phyloP scores from a whole-genome alignment of 2,113 vertebrate species.

The Plecotus auritus region DNA sequence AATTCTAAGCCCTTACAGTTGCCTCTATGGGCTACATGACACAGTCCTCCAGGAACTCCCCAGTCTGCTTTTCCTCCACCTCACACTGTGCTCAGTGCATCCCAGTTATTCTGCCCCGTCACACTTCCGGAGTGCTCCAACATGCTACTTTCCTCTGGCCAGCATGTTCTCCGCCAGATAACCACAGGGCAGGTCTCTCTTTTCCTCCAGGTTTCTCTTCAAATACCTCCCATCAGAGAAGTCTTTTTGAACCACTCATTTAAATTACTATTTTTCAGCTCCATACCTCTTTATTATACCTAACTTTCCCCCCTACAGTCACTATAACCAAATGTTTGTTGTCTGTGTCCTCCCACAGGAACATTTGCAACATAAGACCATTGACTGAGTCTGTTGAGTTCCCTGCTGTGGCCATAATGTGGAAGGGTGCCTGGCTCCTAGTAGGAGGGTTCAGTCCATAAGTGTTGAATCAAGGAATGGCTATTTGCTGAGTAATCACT shows the following conservation, averaged over 20 bases:
- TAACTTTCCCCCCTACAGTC: neutral
- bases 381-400: neutral
- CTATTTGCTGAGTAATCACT: neutral
- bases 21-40: fast-evolving
- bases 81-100: neutral
- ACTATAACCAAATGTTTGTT: neutral
- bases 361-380: neutral
- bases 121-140: too few relatives aligned
- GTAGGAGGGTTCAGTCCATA: neutral
- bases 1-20: too few relatives aligned
- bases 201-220: neutral
- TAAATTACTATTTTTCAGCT: neutral
- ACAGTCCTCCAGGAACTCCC: neutral
- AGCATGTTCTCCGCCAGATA: neutral
- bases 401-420: neutral
- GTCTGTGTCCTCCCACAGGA: neutral
- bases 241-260: neutral
- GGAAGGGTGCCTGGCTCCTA: neutral
- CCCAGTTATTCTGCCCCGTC: neutral
- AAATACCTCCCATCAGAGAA: neutral
- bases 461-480: neutral
- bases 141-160: neutral
- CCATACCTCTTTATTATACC: neutral
- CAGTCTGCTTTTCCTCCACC: neutral
- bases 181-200: neutral